phyloP scores from a whole-genome alignment of 2,797 vertebrate genomes.

The Remorina albescens region DNA sequence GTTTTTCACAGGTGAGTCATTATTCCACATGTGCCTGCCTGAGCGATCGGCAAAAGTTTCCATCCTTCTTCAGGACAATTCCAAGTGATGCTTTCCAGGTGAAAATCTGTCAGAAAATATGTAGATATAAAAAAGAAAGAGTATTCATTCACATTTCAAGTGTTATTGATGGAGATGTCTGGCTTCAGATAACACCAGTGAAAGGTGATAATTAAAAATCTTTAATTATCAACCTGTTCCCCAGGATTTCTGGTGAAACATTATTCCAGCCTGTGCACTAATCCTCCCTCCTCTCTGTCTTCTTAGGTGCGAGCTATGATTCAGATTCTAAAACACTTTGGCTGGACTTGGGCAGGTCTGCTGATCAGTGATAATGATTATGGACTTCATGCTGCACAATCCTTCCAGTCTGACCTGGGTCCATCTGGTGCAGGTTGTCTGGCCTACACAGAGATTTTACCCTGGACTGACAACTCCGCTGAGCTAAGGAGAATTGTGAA shows the following conservation, averaged over 20 bases:
- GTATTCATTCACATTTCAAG: no score
- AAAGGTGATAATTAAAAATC: neutral
- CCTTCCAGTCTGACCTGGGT: constrained; percentile 63
- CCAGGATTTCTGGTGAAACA: neutral
- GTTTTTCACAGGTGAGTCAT: constrained; percentile 77
- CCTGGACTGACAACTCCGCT: constrained; percentile 48
- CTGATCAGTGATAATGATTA: constrained; percentile 81
- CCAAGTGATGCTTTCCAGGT: constrained; percentile 82
- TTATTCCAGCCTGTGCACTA: neutral
- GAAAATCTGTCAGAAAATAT: neutral
- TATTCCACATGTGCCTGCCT: constrained; percentile 77
- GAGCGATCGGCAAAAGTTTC: constrained; percentile 62
- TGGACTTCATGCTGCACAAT: constrained; percentile 70
- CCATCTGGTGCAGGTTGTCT: constrained; percentile 63
- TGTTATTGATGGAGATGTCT: neutral
- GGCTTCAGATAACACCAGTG: neutral
- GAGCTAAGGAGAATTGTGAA: constrained; percentile 53
- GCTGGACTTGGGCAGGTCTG: constrained; percentile 82
- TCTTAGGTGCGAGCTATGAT: constrained; percentile 67
- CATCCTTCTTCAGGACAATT: constrained; percentile 76
- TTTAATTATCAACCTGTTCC: neutral
- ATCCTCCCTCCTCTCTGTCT: neutral
- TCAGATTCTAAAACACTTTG: constrained; percentile 74
- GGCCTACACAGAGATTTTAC: constrained; percentile 75
- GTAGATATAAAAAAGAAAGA: neutral